A percentile compares a stretch with the other conserved stretches of the same genome.
phyloP scores from a whole-genome alignment of 2,888 invertebrate genomes.

The Odontomyia ornata region DNA sequence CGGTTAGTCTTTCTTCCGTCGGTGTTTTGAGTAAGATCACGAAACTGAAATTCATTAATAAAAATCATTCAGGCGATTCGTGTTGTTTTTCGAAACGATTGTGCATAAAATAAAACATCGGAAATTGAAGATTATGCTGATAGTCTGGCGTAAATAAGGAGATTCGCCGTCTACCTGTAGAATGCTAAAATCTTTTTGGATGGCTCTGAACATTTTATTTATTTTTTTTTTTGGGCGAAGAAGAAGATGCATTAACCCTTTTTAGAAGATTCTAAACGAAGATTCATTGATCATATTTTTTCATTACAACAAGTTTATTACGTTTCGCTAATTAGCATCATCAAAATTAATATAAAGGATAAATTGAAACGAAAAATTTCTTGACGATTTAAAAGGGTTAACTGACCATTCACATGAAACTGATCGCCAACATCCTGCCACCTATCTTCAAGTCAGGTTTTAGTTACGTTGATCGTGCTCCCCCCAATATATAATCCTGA shows the following conservation, averaged over 20 bases:
- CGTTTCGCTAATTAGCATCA: no score
- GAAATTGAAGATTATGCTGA: background rate
- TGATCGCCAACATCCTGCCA: background rate
- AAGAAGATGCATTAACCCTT: background rate
- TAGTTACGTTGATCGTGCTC: conserved; percentile 11
- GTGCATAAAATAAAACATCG: background rate
- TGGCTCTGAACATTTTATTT: background rate
- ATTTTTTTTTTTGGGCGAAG: background rate
- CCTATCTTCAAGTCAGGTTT: conserved; percentile 4
- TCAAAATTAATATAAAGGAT: background rate
- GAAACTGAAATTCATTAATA: conserved; percentile 42
- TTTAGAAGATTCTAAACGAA: no score
- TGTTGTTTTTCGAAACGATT: background rate
- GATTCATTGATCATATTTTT: no score
- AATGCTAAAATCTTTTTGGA: background rate
- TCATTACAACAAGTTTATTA: no score
- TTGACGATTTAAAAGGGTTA: background rate
- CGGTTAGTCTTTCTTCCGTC: background rate
- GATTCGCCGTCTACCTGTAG: background rate
- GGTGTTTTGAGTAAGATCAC: conserved; percentile 27
- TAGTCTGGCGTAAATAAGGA: background rate
- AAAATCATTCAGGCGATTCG: conserved; percentile 4
- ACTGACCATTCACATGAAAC: background rate
- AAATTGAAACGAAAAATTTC: background rate
- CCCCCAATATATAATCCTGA: conserved; percentile 6